These are phyloP conservation scores for Thymelicus lineola DNA, from an alignment of 2,888 invertebrate genomes.

Conservation along the genomic window DNA sequence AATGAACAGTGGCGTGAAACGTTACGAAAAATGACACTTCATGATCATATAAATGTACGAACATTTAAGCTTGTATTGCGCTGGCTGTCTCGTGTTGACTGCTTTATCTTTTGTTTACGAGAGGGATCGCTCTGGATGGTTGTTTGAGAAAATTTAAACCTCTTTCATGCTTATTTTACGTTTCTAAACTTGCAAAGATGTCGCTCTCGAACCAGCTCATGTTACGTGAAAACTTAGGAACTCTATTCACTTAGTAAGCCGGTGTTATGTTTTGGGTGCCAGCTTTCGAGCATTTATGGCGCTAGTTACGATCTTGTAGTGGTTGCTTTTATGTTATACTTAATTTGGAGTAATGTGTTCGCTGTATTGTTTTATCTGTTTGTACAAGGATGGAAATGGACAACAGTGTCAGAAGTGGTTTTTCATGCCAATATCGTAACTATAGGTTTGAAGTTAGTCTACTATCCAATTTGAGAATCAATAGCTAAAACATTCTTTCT, in stretches of 20 bases:
- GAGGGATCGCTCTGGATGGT: conserved; percentile 13
- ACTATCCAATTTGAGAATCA: too few relatives aligned
- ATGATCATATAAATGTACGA: conserved; percentile 35
- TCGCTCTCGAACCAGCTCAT: neutral
- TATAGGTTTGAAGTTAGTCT: too few relatives aligned
- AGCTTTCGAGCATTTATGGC: neutral
- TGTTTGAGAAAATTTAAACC: conserved; percentile 30
- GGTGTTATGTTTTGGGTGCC: conserved; percentile 3
- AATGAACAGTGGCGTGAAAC: conserved; percentile 22
- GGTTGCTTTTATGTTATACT: conserved; percentile 4
- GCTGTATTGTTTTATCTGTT: conserved; percentile 1
- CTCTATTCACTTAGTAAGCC: conserved; percentile 14
- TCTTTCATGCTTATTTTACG: conserved; percentile 22
- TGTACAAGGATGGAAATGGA: neutral
- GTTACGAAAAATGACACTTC: conserved; percentile 36
- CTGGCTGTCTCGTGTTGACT: conserved; percentile 29
- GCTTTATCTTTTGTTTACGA: conserved; percentile 38
- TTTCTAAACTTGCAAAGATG: conserved; percentile 14
- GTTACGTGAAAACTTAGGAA: neutral
- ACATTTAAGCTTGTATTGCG: conserved; percentile 31
- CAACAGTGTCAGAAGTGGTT: neutral
- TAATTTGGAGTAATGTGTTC: conserved; percentile 7
- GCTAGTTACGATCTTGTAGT: neutral
- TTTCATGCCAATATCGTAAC: neutral
- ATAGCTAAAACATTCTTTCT: too few relatives aligned